Base-by-base conservation (phyloP, 2,888 invertebrate species). In the Cryptocephalus primarius region DNA sequence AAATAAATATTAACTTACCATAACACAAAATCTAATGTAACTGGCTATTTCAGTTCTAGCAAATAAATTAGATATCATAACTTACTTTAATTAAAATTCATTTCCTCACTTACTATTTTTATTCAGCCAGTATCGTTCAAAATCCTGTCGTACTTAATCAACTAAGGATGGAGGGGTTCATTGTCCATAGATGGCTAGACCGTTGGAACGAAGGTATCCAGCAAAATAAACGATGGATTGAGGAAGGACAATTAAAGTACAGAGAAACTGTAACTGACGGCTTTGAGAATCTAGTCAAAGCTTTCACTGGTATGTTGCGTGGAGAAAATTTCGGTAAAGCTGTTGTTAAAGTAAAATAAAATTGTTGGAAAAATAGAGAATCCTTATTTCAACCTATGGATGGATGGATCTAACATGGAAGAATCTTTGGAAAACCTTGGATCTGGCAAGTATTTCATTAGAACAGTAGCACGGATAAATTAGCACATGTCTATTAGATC, bases 211-310 rank as follows among this genome's bases (percentile, higher is more conserved):
- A 83, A 65, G 85, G 81, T 2, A 73, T 83, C 32, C 61, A 72
- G 31, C 76, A 79, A 54, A 82, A 85, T 65, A 60, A 76, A 11
- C 66, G 74, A 47, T 82, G 80, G 81, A 69, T 85, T 48, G 66
- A 70, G 40, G 78, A 82, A 70, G 86, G 84, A 36, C 85, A 85
- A 67, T 58, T 88, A n/a, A 77, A 79, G 58, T 81, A 81, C 60
- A 72, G 72, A 51, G 87, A 88, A 66, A 83, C 83, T 40, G 63
- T 81, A 1, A 82, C 82, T 2, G 69, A 58, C 42, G 65, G 65
- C 8, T 86, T 88, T 66, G 82, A 85, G 50, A 63, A 62, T 49
- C 60, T 58, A 56, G 57, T 57, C 42, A 44, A 50, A 38, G 62
- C 63, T 8, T 62, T 63, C 42, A 48, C 49, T n/a, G 58, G 59